These are phyloP conservation scores for Hemistola chrysoprasaria DNA, from an alignment of 2,888 invertebrate species.

Conservation along the genomic window DNA sequence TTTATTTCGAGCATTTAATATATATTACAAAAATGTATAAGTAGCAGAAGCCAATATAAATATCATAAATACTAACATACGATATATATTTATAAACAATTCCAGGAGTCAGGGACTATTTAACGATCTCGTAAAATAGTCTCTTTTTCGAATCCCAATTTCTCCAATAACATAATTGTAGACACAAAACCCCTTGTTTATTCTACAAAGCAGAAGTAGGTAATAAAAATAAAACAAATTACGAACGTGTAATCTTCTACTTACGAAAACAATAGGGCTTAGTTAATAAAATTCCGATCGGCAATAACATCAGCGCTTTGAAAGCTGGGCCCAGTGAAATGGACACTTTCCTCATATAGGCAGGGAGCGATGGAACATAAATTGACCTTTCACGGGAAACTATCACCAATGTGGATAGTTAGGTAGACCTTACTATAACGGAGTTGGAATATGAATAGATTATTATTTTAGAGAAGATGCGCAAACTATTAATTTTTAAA, in stretches of 20 bases:
- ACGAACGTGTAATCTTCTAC: conserved; percentile 25
- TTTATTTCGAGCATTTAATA: too few species aligned
- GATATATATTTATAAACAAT: too few species aligned
- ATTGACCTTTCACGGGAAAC: conserved; percentile 17
- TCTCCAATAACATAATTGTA: conserved; percentile 3
- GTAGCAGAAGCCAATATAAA: too few species aligned
- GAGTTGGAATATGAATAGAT: too few species aligned
- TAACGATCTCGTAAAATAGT: too few species aligned
- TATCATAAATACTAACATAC: too few species aligned
- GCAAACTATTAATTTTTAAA: too few species aligned
- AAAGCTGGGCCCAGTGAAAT: conserved; percentile 38
- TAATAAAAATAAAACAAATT: conserved; percentile 28
- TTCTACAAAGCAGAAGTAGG: conserved; percentile 1
- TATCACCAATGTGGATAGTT: neutral
- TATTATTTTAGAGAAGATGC: too few species aligned
- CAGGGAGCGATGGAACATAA: conserved; percentile 13
- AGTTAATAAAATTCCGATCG: conserved; percentile 41
- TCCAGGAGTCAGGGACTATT: too few species aligned
- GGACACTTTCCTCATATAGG: conserved; percentile 33
- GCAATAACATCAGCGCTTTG: conserved; percentile 36
- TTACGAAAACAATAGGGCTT: conserved; percentile 31
- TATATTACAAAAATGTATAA: too few species aligned
- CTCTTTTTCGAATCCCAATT: neutral
- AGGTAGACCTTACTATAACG: neutral
- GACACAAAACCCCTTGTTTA: conserved; percentile 10